Evolutionary conservation across 2,797 vertebrate species (phyloP), one percentile per base, ranked within the genome.

Genomic region (Zonotrichia albicollis): DNA sequence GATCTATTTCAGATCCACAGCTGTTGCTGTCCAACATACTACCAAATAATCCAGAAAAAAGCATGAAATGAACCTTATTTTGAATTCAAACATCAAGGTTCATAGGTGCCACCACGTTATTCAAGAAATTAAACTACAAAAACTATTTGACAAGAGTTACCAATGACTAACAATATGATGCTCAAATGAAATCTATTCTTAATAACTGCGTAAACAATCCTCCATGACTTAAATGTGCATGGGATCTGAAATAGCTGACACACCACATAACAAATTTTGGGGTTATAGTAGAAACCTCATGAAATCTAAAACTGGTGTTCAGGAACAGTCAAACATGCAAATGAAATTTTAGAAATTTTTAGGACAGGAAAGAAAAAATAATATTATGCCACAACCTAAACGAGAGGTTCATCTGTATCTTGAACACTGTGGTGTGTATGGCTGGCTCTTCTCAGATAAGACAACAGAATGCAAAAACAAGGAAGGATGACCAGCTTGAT

Each of bases 191-290:
- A 87, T 54, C 27, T 17, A 9, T 45, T 82, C 34, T 61, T 62
- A 73, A 1, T 70, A 85, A 67, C 23, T 40, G n/a, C 43, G 43
- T 76, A 74, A 34, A 87, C 22, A 85, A 50, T 57, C 75, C 68
- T 64, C 38, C 26, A 14, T 0, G 0, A 64, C 26, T 38, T 29
- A 54, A 11, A 66, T 1, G 0, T 40, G 43, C 65, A 80, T 50
- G n/a, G 40, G 20, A 85, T 38, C 36, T 38, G 40, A 80, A 87
- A 64, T 1, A 87, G 53, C 23, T 71, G 83, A 71, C 42, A 67
- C 1, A 1, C 8, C 0, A 0, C 30, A 34, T 5, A 27, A 75
- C n/a, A 67, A 7, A 53, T 74, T 64, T 29, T 1, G 10, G 15
- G 21, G 19, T 72, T 84, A 65, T 0, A 36, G 15, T 10, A 74